Evolutionary conservation across 2,888 invertebrate species (phyloP), one percentile per base, ranked within the genome.

Genomic region (Plusia festucae): DNA sequence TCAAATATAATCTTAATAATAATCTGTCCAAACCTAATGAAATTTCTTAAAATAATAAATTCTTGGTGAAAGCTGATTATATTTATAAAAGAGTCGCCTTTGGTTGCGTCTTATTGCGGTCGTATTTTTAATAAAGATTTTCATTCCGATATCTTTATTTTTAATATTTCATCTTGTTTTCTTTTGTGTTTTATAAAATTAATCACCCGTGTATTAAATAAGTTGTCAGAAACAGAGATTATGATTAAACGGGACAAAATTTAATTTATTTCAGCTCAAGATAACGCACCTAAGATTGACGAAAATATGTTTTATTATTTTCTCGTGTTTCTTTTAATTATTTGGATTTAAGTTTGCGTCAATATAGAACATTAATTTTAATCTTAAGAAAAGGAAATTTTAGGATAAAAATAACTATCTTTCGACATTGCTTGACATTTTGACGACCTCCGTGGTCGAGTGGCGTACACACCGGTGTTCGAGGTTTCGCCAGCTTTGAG

Each of bases 221-320:
- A 72, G 70, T 73, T 80, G 79, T 80, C 79, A 80, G 55, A 65
- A 62, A 64, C 76, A 80, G 64, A 62, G 56, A 70, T 75, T 62
- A 58, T 56, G 60, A 70, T 70, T 68, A 72, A 64, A 64, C 46
- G 61, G 58, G 65, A 70, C 49, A 51, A 55, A 56, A 68, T 68
- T 73, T 70, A 59, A 70, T 76, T 73, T 76, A 66, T 64, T 66
- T 53, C 58, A 65, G 56, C 53, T 60, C 24, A n/a, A 8, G 22
- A 68, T 57, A 54, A 69, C 44, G 11, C 62, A 66, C 20, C 46
- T 58, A 27, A 56, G 60, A 63, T 54, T 22, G n/a, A 61, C 63
- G 57, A 71, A 68, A 75, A 60, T 60, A 40, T 63, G 22, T 40
- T 75, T 60, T 40, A 18, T 22, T 51, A 65, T 54, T 60, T 62